phyloP scores from a whole-genome alignment of 2,797 vertebrate genomes.

The Tachyglossus aculeatus region DNA sequence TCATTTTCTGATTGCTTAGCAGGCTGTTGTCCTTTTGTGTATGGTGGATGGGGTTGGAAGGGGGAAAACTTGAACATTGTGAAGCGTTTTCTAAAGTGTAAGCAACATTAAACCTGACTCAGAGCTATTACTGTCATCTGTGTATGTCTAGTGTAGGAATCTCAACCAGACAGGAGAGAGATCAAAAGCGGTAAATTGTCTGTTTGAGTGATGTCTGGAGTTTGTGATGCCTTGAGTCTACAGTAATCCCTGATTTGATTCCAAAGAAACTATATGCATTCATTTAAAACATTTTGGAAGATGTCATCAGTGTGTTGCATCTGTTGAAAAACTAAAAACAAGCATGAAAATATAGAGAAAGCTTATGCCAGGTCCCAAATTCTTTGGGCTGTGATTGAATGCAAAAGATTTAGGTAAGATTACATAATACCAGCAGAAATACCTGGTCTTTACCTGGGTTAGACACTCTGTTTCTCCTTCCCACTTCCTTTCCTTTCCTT shows the following conservation, averaged over 20 bases:
- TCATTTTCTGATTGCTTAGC: conserved; percentile 1
- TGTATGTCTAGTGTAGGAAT: conserved; percentile 14
- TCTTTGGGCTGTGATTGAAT: background rate
- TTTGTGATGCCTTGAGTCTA: background rate
- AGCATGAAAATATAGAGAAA: background rate
- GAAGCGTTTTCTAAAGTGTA: background rate
- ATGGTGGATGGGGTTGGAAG: no score
- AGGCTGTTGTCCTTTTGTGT: background rate
- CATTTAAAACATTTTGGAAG: background rate
- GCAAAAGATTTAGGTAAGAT: background rate
- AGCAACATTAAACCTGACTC: background rate
- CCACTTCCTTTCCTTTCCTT: background rate
- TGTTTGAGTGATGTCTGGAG: background rate
- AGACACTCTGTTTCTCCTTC: background rate
- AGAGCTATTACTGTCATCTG: background rate
- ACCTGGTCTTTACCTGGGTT: background rate
- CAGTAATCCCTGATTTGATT: conserved; percentile 1
- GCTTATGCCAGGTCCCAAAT: background rate
- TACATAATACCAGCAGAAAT: background rate
- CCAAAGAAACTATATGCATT: conserved; percentile 11
- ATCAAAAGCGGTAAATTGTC: background rate
- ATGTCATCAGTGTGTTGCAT: background rate
- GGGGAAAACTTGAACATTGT: background rate
- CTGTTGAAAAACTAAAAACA: background rate
- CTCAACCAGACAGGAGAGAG: background rate